Conservation (phyloP, 2,113 vertebrate species). For the Atlantisia rogersi region DNA sequence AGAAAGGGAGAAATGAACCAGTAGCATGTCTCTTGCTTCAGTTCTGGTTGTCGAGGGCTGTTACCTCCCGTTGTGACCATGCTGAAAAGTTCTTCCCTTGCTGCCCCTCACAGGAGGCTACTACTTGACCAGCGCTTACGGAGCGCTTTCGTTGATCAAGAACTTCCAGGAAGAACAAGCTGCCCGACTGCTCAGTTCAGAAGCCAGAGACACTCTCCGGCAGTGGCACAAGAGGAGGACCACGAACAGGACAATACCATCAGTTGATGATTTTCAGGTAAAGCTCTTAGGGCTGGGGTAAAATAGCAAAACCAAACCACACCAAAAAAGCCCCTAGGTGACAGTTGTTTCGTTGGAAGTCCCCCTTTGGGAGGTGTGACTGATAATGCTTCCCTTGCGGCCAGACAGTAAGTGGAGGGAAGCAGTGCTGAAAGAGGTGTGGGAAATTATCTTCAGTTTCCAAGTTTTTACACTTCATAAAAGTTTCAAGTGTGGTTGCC, state of each 20-base stretch:
- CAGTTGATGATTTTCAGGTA: constrained; percentile 97
- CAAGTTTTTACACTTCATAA: background rate
- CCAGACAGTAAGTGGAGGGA: background rate
- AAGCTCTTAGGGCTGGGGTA: background rate
- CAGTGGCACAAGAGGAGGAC: constrained; percentile 96
- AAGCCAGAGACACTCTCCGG: constrained; percentile 90
- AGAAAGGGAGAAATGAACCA: background rate
- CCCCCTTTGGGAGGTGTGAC: background rate
- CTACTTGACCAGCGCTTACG: constrained; percentile 94
- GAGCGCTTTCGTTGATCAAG: constrained; percentile 93
- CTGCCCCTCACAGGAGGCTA: constrained; percentile 85
- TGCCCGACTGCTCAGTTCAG: constrained; percentile 88
- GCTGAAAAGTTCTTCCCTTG: background rate
- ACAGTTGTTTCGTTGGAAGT: background rate
- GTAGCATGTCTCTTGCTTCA: background rate
- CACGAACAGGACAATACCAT: constrained; percentile 83
- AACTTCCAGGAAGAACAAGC: constrained; percentile 98
- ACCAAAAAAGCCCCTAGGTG: background rate
- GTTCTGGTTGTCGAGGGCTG: too few relatives aligned
- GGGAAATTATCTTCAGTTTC: background rate
- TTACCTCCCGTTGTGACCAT: background rate
- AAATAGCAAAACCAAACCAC: background rate
- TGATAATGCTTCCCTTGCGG: background rate
- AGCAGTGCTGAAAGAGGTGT: background rate
- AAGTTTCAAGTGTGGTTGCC: background rate